phyloP scores from a whole-genome alignment of 2,797 vertebrate species.

The Astyanax mexicanus region DNA sequence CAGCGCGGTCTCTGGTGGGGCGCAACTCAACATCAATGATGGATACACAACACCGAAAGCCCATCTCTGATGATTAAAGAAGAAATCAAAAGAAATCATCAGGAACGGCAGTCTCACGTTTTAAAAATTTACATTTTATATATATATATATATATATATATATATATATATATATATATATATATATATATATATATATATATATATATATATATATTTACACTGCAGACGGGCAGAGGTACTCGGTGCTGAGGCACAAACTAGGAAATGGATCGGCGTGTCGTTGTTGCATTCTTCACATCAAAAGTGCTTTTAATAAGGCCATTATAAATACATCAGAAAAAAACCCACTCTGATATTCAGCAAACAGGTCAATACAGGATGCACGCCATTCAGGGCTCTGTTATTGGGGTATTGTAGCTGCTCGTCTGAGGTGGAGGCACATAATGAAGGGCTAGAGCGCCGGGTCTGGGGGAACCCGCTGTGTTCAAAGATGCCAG shows the following conservation, averaged over 20 bases:
- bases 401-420: conserved; percentile 75
- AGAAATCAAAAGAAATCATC: conserved; percentile 63
- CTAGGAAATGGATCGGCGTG: conserved; percentile 68
- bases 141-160: too few relatives aligned
- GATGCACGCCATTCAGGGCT: conserved; percentile 77
- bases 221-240: too few relatives aligned
- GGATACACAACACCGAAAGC: conserved; percentile 37
- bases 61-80: conserved; percentile 69
- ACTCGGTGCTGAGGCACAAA: conserved; percentile 62
- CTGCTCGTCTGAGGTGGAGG: conserved; percentile 67
- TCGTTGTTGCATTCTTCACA: conserved; percentile 80
- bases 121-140: conserved; percentile 68
- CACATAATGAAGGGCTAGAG: conserved; percentile 76
- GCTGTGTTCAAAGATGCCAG: conserved; percentile 82
- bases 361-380: conserved; percentile 86
- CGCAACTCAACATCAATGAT: conserved; percentile 65
- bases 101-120: conserved; percentile 52
- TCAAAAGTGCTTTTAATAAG: conserved; percentile 85
- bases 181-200: too few relatives aligned
- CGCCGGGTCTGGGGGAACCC: conserved; percentile 66
- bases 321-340: conserved; percentile 86
- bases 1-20: conserved; percentile 49
- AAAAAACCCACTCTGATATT: conserved; percentile 80
- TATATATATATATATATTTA: too few relatives aligned
- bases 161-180: too few relatives aligned